Evolutionary conservation across 2,888 invertebrate species (phyloP), one percentile per base, ranked within the genome.

Genomic region (Ditula angustiorana): DNA sequence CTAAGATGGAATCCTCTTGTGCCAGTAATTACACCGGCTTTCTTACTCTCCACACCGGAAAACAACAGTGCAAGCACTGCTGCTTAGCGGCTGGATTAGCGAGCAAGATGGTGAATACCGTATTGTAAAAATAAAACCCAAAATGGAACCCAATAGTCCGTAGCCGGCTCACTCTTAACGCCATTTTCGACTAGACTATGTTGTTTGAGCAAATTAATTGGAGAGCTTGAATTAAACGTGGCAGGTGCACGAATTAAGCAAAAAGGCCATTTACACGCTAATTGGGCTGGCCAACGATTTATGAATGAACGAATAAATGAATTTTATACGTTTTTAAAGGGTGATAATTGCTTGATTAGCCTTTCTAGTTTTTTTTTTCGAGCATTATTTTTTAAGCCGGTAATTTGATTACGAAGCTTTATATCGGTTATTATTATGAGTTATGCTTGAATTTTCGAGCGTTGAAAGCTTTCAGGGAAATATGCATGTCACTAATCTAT

Each of bases 181-280:
- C 2, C 3, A 37, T 28, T 24, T 37, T 1, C 5, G 13, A 23
- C 41, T 8, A 50, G 37, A 56, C 61, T 62, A 62, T 49, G 57
- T 56, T 56, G 62, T 57, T 21, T 28, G 44, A 62, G 62, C 62
- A 56, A 56, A 62, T 62, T 62, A 57, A 57, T 62, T 57, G n/a
- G 30, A 57, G 24, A 30, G 24, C 19, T 46, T 50, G 41, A 44
- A 35, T 57, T 30, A 50, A 50, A 26, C 16, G 59, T 8, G 49
- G 24, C 63, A 64, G 63, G 63, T 64, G 58, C 58, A 46, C 33
- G 33, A 57, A 44, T 58, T 58, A 35, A 30, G 24, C n/a, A 37
- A 50, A 63, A 63, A 58, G 33, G 52, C 63, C 55, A 53, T 56
- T 30, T 26, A 35, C 50, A 33, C 50, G 50, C 52, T 64, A 64